These are phyloP conservation scores for Aplocera efformata DNA, from an alignment of 2,888 invertebrate species.

Conservation along the genomic window DNA sequence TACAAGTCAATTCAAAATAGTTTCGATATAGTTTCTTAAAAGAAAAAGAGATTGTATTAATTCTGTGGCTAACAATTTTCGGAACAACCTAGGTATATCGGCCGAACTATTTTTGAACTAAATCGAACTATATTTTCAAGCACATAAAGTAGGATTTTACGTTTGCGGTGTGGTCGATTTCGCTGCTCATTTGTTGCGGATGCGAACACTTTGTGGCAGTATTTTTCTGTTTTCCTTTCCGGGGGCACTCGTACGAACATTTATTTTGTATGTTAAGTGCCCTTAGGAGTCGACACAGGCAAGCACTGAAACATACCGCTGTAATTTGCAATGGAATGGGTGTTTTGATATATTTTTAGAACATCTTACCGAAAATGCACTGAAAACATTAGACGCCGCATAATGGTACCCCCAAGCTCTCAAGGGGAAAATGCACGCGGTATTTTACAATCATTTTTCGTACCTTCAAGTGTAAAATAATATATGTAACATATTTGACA, in stretches of 20 bases:
- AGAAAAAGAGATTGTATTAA: too few species aligned
- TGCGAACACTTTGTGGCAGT: conserved; percentile 38
- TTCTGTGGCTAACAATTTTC: too few species aligned
- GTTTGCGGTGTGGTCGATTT: conserved; percentile 22
- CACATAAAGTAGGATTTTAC: conserved; percentile 8
- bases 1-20: too few species aligned
- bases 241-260: conserved; percentile 26
- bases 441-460: too few species aligned
- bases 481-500: too few species aligned
- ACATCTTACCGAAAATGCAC: not conserved
- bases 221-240: conserved; percentile 41
- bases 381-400: not conserved
- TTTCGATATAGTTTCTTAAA: too few species aligned
- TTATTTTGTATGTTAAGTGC: conserved; percentile 34
- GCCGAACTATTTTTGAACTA: conserved; percentile 3
- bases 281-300: conserved; percentile 18
- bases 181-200: conserved; percentile 41
- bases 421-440: not conserved
- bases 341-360: conserved; percentile 6
- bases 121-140: conserved; percentile 17
- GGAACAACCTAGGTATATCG: too few species aligned
- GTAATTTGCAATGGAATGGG: conserved; percentile 11
- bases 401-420: not conserved
- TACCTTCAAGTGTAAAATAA: too few species aligned
- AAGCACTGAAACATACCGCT: conserved; percentile 12